Base-by-base conservation (phyloP, 1,140 invertebrate genomes). In the Aphelenchoides besseyi region DNA sequence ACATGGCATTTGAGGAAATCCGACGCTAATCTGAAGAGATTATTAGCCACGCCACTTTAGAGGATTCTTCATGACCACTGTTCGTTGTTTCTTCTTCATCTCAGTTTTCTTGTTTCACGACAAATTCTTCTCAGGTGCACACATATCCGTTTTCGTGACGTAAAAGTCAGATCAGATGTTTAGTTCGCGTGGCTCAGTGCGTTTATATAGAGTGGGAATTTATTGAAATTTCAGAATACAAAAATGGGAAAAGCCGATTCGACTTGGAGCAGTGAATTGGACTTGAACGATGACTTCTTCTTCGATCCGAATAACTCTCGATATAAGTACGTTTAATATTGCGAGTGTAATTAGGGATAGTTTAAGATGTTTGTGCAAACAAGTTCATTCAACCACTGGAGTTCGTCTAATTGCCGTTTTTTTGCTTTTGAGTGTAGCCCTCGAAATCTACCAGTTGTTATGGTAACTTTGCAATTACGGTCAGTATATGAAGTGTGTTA, bases 251-350 rank as follows among this genome's bases (percentile, higher is more conserved):
- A 48, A 23, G 41, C 41, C 12, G 41, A 48, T 23, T 48, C 41
- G 12, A 48, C 41, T 12, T 48, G 41, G 41, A 16, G 12, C 41
- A 48, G 41, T 23, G 23, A 12, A 12, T 16, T 48, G 12, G 41
- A 48, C 41, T 16, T 48, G 12, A n/a, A n/a, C n/a, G n/a, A n/a
- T n/a, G 41, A 48, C 23, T 48, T 48, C 41, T 66, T 18, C 3
- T 66, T 66, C 30, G 63, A 66, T 53, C 63, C 63, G 23, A 66
- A 66, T 32, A 32, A 66, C 36, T 33, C n/a, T 2, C 30, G 29
- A 53, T 66, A 66, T 53, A 48, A 48, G 41, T 48, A 48, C 41
- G 41, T 23, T 23, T 48, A 12, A 48, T 48, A 12, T 23, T 48
- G 12, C 23, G 12, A 16, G 12, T 48, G 12, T 48, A 48, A 12